Conservation (phyloP, 2,888 invertebrate genomes). For the Tanypteryx hageni region DNA sequence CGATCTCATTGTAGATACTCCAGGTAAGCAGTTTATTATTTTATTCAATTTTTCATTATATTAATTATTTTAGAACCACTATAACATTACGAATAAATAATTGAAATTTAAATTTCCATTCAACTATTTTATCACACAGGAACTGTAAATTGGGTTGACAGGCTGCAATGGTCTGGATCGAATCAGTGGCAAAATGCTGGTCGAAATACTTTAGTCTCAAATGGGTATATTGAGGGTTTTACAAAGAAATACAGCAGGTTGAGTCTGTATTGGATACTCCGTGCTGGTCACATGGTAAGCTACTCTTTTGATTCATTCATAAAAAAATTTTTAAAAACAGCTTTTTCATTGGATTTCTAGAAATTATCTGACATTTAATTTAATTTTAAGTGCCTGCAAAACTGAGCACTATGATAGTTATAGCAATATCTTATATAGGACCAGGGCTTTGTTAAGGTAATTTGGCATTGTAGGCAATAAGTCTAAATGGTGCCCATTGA, state of each 20-base stretch:
- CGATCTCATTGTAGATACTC: conserved; percentile 90
- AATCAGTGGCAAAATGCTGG: conserved; percentile 78
- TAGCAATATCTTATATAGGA: no score
- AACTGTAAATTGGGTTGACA: conserved; percentile 86
- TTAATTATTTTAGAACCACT: neutral
- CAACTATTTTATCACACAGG: conserved; percentile 75
- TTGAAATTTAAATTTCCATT: neutral
- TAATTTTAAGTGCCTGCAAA: conserved; percentile 64
- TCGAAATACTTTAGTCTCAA: conserved; percentile 79
- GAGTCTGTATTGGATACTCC: conserved; percentile 86
- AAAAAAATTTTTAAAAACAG: conserved; percentile 6
- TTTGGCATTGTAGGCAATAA: no score
- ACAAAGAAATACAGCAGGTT: conserved; percentile 83
- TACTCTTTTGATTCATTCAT: neutral
- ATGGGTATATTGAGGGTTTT: conserved; percentile 84
- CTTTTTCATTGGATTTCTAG: no score
- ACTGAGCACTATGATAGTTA: conserved; percentile 45
- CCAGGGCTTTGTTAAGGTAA: no score
- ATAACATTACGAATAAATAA: conserved; percentile 68
- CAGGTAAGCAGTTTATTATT: conserved; percentile 78
- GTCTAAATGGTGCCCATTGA: no score
- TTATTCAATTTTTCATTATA: no score
- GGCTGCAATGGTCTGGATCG: conserved; percentile 81
- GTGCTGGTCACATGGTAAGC: conserved; percentile 88
- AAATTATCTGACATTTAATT: no score